phyloP scores from a whole-genome alignment of 2,113 vertebrate genomes.

The Heterocephalus glaber region DNA sequence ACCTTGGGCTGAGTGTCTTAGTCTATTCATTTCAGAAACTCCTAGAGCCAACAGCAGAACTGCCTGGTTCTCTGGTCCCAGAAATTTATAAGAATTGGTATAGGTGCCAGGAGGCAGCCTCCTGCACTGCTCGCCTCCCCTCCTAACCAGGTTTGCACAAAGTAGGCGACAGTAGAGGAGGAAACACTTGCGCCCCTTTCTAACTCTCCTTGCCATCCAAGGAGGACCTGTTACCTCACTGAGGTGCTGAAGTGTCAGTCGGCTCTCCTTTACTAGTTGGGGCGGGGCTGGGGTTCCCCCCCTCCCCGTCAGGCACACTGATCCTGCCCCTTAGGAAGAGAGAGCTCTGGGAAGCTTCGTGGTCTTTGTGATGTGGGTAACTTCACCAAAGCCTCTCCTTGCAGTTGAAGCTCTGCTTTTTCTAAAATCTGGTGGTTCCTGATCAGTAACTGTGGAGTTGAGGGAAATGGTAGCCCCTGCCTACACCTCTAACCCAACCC shows the following conservation, averaged over 20 bases:
- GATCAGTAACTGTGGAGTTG: background rate
- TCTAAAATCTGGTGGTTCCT: background rate
- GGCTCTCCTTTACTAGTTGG: background rate
- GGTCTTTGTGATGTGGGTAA: background rate
- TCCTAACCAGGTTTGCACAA: background rate
- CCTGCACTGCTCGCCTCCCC: background rate
- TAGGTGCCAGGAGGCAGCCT: background rate
- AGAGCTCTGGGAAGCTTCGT: background rate
- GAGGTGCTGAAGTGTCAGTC: background rate
- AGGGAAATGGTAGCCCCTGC: background rate
- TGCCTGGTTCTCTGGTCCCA: background rate
- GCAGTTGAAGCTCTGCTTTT: background rate
- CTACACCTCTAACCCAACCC: background rate
- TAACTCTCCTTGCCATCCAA: background rate
- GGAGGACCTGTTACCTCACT: background rate
- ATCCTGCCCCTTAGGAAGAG: background rate
- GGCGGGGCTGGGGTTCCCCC: background rate
- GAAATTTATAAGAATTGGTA: background rate
- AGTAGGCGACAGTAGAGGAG: background rate
- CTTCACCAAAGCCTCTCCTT: background rate
- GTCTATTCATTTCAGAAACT: constrained; percentile 8
- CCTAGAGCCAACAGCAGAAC: background rate
- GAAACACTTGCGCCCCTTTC: background rate
- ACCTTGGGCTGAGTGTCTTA: background rate
- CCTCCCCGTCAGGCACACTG: too few species aligned